These are phyloP conservation scores for Lophius americanus DNA, from an alignment of 2,797 vertebrate genomes.

Conservation along the genomic window DNA sequence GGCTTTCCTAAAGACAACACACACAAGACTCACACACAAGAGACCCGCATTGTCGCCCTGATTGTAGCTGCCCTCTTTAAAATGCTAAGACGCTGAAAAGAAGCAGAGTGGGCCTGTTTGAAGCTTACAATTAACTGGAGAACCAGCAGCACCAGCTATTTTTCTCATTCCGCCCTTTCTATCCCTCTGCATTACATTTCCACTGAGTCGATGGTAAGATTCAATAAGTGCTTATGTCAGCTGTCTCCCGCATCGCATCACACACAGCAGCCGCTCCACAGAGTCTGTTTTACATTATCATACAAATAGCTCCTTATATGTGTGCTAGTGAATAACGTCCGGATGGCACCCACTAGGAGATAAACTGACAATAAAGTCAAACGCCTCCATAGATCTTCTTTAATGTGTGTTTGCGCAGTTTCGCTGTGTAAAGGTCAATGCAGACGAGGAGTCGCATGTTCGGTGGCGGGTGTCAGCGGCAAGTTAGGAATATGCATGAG, in stretches of 20 bases:
- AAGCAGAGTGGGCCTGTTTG: background rate
- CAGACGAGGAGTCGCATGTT: constrained; percentile 2
- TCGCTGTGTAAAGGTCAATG: constrained; percentile 33
- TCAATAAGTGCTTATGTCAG: constrained; percentile 61
- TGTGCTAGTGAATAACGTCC: constrained; percentile 2
- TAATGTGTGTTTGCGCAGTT: constrained; percentile 17
- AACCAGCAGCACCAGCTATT: constrained; percentile 11
- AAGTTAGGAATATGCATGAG: constrained; percentile 10
- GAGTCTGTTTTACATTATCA: constrained; percentile 53
- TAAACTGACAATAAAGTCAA: constrained; percentile 44
- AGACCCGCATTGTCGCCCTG: background rate
- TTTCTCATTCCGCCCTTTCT: constrained; percentile 12
- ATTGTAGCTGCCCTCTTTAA: constrained; percentile 28
- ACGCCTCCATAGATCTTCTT: constrained; percentile 38
- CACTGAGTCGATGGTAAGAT: constrained; percentile 30
- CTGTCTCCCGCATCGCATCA: constrained; percentile 44
- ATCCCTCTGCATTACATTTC: constrained; percentile 25
- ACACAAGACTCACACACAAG: constrained; percentile 19
- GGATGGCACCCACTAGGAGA: constrained; percentile 19
- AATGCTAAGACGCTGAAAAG: constrained; percentile 26
- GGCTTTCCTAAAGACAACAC: constrained; percentile 58
- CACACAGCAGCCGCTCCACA: constrained; percentile 19
- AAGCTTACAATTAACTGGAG: constrained; percentile 27
- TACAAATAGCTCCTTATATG: constrained; percentile 52
- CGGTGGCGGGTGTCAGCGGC: background rate